These are phyloP conservation scores for Sesia apiformis DNA, from an alignment of 2,888 invertebrate species.

Conservation along the genomic window DNA sequence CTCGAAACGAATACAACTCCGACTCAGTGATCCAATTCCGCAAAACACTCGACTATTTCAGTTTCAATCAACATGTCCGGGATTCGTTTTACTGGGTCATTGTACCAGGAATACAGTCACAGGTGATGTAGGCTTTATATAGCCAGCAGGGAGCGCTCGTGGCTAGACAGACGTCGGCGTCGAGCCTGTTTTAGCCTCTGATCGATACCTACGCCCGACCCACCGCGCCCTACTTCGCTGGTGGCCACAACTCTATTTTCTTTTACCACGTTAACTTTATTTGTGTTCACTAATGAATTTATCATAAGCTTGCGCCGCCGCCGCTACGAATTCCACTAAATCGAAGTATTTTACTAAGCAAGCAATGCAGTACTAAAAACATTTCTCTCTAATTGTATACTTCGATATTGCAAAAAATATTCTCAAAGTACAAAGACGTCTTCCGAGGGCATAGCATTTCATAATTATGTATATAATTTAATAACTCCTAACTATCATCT, in stretches of 20 bases:
- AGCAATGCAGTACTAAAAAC: not conserved
- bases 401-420: no score
- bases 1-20: not conserved
- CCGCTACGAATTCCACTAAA: not conserved
- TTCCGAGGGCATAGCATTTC: not conserved
- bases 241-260: slow-evolving; percentile 49
- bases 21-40: slow-evolving; percentile 22
- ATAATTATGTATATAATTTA: not conserved
- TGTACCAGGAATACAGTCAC: slow-evolving; percentile 42
- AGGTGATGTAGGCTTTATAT: slow-evolving; percentile 39
- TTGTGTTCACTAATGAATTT: slow-evolving; percentile 27
- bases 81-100: slow-evolving; percentile 55
- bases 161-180: slow-evolving; percentile 49
- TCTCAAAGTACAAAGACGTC: not conserved
- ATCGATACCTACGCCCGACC: slow-evolving; percentile 56
- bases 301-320: not conserved
- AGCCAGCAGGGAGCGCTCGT: slow-evolving; percentile 32
- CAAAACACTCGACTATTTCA: slow-evolving; percentile 37
- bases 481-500: not conserved
- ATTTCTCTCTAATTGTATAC: not conserved
- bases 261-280: slow-evolving; percentile 29
- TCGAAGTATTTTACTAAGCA: not conserved
- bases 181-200: slow-evolving; percentile 59
- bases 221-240: slow-evolving; percentile 58
- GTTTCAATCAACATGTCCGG: slow-evolving; percentile 44